Conservation (phyloP, 2,797 vertebrate species). For the Cynopterus sphinx region DNA sequence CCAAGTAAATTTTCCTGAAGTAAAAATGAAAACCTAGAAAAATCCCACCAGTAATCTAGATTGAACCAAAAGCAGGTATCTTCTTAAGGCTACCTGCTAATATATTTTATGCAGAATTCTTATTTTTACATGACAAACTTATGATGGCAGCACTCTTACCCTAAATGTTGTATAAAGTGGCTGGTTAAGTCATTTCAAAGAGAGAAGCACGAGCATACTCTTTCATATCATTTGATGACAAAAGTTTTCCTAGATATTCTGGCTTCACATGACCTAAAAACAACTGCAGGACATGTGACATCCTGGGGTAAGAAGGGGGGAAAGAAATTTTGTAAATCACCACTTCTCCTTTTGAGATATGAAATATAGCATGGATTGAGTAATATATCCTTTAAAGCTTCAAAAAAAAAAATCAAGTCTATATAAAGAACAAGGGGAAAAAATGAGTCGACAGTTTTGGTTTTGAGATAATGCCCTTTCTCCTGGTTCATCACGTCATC, state of each 20-base stretch:
- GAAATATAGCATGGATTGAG: conserved; percentile 27
- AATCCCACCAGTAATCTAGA: neutral
- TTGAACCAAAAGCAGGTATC: neutral
- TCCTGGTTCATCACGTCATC: neutral
- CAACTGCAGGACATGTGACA: neutral
- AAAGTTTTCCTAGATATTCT: conserved; percentile 44
- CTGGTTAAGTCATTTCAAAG: neutral
- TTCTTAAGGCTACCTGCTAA: neutral
- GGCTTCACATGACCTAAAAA: neutral
- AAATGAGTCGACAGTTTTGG: neutral
- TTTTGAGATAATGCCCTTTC: neutral
- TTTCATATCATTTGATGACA: neutral
- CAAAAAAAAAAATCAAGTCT: neutral
- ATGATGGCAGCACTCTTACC: neutral
- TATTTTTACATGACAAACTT: neutral
- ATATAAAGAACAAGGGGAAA: conserved; percentile 4
- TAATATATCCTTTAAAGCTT: neutral
- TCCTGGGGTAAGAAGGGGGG: neutral
- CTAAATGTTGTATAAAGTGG: neutral
- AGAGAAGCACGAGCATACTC: neutral
- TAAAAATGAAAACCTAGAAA: conserved; percentile 22
- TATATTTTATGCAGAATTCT: neutral
- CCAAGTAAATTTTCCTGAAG: neutral
- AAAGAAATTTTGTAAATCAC: neutral
- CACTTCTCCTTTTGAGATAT: conserved; percentile 59